Evolutionary conservation across 2,113 vertebrate genomes (phyloP), one percentile per base, ranked within the genome.

Genomic region (Origma solitaria): DNA sequence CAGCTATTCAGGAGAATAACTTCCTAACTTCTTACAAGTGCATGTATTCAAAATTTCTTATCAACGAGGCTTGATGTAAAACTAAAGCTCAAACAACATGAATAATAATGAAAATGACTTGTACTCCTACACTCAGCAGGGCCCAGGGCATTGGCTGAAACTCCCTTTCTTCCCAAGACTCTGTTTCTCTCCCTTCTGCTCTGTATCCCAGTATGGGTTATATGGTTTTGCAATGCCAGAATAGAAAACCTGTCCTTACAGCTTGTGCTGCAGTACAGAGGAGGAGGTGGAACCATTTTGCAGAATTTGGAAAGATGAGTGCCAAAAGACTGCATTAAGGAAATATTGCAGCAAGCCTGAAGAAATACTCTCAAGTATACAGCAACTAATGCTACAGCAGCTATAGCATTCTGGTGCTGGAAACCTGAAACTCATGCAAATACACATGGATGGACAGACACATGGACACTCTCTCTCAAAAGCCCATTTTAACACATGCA

Each of bases 41-140:
- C 57, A 54, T 15, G 30, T 68, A 60, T 56, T 82, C 56, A 78
- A 62, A 56, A 89, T 82, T 81, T 95, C 91, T 95, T 81, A 94
- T 80, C 91, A 91, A 53, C 2, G 4, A 84, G 51, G 45, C 54
- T 89, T 76, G 44, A 92, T 81, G 61, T 87, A 95, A 92, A 94
- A 94, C 31, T 51, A 68, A 84, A 86, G 53, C 72, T 92, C 86
- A 88, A 91, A 84, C 60, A 82, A 81, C 58, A 62, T 64, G 51
- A 82, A 92, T 87, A 89, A 85, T 91, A 89, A 85, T 85, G 37
- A 86, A 90, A 94, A 83, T 79, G 1, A 72, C 89, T 95, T 87
- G 53, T 64, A 92, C 69, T 91, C 61, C 64, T 87, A 76, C 38
- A 84, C 69, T 89, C 53, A 60, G 25, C 49, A 87, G 61, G 47